Conservation (phyloP, 2,797 vertebrate species). For the Falco berigora region DNA sequence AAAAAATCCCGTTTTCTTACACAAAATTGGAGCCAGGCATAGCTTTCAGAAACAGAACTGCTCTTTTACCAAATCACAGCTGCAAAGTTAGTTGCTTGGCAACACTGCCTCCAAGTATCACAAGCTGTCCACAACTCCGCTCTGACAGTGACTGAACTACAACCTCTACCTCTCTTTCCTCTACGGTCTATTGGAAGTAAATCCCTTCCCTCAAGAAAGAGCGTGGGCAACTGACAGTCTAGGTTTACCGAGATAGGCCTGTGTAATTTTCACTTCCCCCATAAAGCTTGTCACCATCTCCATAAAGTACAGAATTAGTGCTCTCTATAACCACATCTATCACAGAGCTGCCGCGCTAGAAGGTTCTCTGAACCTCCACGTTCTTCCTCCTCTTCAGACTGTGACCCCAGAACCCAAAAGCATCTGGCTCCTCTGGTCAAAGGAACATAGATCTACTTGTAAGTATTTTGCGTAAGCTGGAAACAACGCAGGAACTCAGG, state of each 20-base stretch:
- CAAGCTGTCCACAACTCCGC: background rate
- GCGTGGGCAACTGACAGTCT: background rate
- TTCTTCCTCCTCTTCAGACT: background rate
- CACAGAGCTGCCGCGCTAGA: background rate
- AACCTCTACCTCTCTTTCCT: background rate
- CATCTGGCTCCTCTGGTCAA: background rate
- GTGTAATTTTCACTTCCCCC: background rate
- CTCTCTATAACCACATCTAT: background rate
- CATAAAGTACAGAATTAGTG: background rate
- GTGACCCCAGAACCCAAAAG: background rate
- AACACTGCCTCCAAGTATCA: background rate
- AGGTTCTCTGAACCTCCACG: background rate
- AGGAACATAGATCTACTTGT: background rate
- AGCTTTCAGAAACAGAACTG: background rate
- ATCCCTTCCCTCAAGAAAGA: background rate
- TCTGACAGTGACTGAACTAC: background rate
- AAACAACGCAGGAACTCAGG: background rate
- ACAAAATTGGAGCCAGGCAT: background rate
- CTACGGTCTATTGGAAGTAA: background rate
- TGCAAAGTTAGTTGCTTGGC: background rate
- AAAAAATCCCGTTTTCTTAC: background rate
- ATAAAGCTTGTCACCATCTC: background rate
- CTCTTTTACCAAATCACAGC: background rate
- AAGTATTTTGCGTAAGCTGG: background rate
- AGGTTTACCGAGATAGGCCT: background rate